Conservation (phyloP, 2,888 invertebrate genomes). For the Lasius fuliginosus region DNA sequence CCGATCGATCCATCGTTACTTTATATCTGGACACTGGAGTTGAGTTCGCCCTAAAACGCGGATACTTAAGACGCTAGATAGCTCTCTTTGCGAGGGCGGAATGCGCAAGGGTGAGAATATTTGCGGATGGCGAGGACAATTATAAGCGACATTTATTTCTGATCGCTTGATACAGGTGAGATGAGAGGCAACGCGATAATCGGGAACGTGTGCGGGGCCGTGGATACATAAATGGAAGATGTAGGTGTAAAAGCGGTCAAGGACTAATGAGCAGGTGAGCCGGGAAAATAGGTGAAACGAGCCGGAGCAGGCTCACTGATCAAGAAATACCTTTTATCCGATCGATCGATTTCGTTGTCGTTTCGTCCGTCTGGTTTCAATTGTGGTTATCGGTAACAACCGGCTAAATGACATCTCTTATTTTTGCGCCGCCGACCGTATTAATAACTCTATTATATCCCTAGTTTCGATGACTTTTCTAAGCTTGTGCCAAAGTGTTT, state of each 20-base stretch:
- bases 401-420: constrained; percentile 48
- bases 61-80: background rate
- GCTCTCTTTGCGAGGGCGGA: constrained; percentile 13
- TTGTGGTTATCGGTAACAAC: constrained; percentile 58
- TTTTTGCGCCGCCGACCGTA: constrained; percentile 45
- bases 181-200: constrained; percentile 54
- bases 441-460: constrained; percentile 40
- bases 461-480: constrained; percentile 24
- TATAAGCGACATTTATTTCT: constrained; percentile 50
- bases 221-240: constrained; percentile 72
- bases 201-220: constrained; percentile 58
- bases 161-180: constrained; percentile 36
- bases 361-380: constrained; percentile 63
- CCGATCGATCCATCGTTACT: constrained; percentile 17
- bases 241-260: constrained; percentile 74
- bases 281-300: constrained; percentile 71
- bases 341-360: constrained; percentile 63
- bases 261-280: constrained; percentile 71
- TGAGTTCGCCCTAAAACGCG: background rate
- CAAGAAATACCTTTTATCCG: constrained; percentile 63
- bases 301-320: constrained; percentile 58
- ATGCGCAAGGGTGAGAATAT: constrained; percentile 36
- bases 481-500: constrained; percentile 1
- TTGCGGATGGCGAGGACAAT: constrained; percentile 35
- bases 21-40: background rate